These are phyloP conservation scores for Malurus splendens DNA, from an alignment of 2,797 vertebrate species.

Conservation along the genomic window DNA sequence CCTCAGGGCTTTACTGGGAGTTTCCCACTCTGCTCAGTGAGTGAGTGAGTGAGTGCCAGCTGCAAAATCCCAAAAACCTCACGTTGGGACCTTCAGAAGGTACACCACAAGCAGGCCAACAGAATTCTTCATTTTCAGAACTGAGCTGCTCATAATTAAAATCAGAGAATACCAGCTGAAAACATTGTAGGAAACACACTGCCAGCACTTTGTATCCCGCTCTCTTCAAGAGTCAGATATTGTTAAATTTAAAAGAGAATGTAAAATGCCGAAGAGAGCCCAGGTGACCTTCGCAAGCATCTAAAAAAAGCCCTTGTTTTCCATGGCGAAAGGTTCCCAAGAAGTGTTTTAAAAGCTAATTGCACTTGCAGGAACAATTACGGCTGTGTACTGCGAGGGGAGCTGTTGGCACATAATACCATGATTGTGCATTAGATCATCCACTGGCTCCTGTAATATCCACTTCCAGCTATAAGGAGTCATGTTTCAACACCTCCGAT, in stretches of 20 bases:
- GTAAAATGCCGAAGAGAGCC: not conserved
- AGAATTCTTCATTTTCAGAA: not conserved
- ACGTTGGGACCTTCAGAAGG: not conserved
- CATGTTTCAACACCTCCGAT: slow-evolving; percentile 79
- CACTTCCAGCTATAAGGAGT: slow-evolving; percentile 73
- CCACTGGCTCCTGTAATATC: slow-evolving; percentile 61
- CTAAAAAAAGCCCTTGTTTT: slow-evolving; percentile 22
- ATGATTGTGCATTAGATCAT: slow-evolving; percentile 60
- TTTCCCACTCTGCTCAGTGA: not conserved
- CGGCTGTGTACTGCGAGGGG: slow-evolving; percentile 70
- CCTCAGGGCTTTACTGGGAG: not conserved
- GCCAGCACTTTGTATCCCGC: not conserved
- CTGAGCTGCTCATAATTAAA: not conserved
- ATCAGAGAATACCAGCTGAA: not conserved
- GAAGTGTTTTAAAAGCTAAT: slow-evolving; percentile 41
- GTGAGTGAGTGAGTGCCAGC: not conserved
- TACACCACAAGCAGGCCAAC: not conserved
- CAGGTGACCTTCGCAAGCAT: slow-evolving; percentile 3
- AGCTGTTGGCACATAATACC: slow-evolving; percentile 74
- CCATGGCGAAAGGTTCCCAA: slow-evolving; percentile 36
- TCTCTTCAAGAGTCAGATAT: slow-evolving; percentile 5
- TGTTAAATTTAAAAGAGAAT: not conserved
- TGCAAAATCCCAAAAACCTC: not conserved
- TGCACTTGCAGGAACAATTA: slow-evolving; percentile 67
- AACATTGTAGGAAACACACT: not conserved